These are phyloP conservation scores for Alcedo quadribrachys DNA, from an alignment of 2,797 vertebrate species.

Conservation along the genomic window DNA sequence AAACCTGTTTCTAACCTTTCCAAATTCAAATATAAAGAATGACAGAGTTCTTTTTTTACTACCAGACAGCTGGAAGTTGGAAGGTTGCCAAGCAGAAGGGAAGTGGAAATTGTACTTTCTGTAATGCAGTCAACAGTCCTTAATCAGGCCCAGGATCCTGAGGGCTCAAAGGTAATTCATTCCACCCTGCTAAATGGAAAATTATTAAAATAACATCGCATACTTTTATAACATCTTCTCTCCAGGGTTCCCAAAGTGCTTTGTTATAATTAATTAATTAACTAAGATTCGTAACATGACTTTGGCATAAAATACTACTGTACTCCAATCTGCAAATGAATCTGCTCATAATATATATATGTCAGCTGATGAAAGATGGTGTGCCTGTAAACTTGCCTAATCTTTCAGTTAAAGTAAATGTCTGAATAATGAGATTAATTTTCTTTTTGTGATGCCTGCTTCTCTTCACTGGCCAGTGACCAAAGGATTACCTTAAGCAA, in stretches of 20 bases:
- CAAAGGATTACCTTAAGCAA: background rate
- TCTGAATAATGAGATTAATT: background rate
- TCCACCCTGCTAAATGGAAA: constrained; percentile 34
- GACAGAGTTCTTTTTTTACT: background rate
- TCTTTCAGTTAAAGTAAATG: background rate
- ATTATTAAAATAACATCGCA: constrained; percentile 53
- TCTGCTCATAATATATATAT: background rate
- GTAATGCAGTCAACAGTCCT: constrained; percentile 25
- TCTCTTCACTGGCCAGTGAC: background rate
- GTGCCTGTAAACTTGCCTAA: background rate
- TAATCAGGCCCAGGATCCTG: constrained; percentile 29
- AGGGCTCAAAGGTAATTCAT: constrained; percentile 8
- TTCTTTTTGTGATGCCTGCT: background rate
- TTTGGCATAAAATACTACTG: constrained; percentile 23
- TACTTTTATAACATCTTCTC: constrained; percentile 28
- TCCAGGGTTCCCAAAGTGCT: constrained; percentile 52
- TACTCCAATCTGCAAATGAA: constrained; percentile 10
- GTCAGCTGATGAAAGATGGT: background rate
- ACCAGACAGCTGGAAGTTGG: background rate
- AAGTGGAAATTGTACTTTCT: background rate
- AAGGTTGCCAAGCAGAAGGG: background rate
- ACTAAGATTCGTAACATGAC: constrained; percentile 4
- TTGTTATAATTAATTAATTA: constrained; percentile 63
- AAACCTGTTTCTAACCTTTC: background rate
- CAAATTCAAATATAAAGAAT: background rate